Percentiles rank a stretch among this genome's conserved stretches.
Evolutionary conservation across 2,888 invertebrate genomes (phyloP).

Genomic region (Tipula vernalis): DNA sequence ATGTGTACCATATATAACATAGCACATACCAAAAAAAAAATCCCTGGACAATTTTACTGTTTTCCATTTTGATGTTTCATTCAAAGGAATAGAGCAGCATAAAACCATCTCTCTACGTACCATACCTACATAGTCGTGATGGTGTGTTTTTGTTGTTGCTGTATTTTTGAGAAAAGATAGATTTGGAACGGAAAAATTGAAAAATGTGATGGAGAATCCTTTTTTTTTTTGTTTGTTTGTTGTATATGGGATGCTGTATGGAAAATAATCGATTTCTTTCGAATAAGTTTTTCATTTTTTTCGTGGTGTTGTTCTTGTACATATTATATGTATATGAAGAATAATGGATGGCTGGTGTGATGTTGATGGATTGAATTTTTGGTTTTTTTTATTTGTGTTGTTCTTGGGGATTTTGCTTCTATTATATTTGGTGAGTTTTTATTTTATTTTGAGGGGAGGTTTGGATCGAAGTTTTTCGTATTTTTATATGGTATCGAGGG

Average conservation of each 20-base stretch:
- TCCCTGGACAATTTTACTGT: slow-evolving; percentile 4
- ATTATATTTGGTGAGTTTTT: background rate
- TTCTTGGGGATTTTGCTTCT: background rate
- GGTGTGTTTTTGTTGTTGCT: background rate
- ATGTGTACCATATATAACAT: background rate
- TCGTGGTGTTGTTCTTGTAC: background rate
- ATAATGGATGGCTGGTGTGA: background rate
- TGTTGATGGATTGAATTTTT: background rate
- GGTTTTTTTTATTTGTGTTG: background rate
- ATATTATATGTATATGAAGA: background rate
- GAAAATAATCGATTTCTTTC: background rate
- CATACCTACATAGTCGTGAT: background rate
- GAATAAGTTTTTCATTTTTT: background rate
- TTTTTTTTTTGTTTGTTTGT: background rate
- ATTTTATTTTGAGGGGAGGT: background rate
- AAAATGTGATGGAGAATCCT: background rate
- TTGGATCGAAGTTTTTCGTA: background rate
- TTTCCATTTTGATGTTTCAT: background rate
- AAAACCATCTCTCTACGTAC: background rate
- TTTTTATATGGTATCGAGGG: background rate
- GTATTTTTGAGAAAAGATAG: background rate
- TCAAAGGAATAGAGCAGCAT: background rate
- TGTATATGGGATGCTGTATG: background rate
- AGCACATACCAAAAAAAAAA: background rate
- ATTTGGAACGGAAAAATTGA: background rate